Conservation (phyloP, 2,888 invertebrate genomes). For the Drosophila greeni region DNA sequence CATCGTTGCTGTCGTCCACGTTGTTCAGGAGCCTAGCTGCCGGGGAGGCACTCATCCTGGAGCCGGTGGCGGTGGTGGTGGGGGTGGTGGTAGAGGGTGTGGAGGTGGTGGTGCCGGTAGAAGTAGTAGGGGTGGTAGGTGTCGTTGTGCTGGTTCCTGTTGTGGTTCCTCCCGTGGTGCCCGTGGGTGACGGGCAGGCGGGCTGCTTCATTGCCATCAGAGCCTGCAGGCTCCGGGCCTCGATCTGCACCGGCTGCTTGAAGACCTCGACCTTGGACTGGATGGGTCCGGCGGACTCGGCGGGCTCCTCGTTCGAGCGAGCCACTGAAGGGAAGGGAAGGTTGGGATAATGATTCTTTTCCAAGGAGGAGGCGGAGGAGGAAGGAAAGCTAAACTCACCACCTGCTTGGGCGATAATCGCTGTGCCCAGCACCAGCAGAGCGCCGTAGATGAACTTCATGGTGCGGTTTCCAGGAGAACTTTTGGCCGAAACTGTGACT, state of each 20-base stretch:
- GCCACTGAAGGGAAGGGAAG: constrained; percentile 6
- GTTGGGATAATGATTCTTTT: neutral
- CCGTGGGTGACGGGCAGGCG: neutral
- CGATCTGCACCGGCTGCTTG: constrained; percentile 24
- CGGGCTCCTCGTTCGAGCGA: constrained; percentile 10
- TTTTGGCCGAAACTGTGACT: neutral
- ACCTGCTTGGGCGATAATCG: constrained; percentile 49
- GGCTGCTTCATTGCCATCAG: constrained; percentile 35
- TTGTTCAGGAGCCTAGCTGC: neutral
- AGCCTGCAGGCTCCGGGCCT: constrained; percentile 36
- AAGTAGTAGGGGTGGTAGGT: neutral
- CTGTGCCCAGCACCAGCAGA: constrained; percentile 48
- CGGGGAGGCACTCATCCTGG: neutral
- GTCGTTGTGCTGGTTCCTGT: no score
- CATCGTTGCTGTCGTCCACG: neutral
- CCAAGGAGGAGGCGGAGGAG: neutral
- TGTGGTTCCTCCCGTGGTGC: no score
- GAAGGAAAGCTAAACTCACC: constrained; percentile 42
- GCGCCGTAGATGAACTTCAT: constrained; percentile 51
- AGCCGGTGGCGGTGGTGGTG: accelerated
- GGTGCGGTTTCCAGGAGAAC: neutral
- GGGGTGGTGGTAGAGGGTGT: accelerated
- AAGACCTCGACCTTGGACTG: constrained; percentile 12
- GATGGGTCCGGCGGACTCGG: neutral
- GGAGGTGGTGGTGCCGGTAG: no score